Evolutionary conservation across 30 jellyfish, hydroid and myxozoan species (phyloP).

Genomic region (Nemopilema nomurai): DNA sequence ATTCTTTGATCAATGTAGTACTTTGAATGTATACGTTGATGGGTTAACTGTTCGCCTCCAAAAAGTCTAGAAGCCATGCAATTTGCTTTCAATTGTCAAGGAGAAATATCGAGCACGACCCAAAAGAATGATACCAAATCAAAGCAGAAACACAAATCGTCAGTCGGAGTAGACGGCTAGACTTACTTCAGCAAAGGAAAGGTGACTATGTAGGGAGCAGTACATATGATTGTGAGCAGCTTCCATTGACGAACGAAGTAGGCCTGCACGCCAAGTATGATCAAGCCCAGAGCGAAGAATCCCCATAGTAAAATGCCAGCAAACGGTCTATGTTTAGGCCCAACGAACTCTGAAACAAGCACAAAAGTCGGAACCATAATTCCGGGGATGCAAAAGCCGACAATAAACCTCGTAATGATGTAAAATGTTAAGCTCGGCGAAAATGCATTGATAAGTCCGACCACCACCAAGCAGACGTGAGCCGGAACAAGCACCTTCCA

Average conservation of each 20-base stretch:
- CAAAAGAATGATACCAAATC: too few relatives aligned
- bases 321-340: constrained; percentile 77
- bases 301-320: constrained; percentile 83
- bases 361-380: constrained; percentile 65
- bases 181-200: constrained; percentile 68
- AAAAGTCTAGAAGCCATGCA: too few relatives aligned
- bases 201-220: constrained; percentile 83
- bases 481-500: constrained; percentile 73
- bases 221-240: constrained; percentile 49
- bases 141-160: too few relatives aligned
- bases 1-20: too few relatives aligned
- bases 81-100: too few relatives aligned
- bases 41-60: too few relatives aligned
- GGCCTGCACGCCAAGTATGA: constrained; percentile 83
- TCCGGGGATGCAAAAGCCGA: constrained; percentile 90
- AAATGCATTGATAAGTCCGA: constrained; percentile 69
- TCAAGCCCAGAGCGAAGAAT: constrained; percentile 69
- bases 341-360: constrained; percentile 84
- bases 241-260: constrained; percentile 85
- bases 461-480: constrained; percentile 33
- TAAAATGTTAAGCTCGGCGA: constrained; percentile 67
- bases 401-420: constrained; percentile 48
- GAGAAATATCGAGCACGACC: too few relatives aligned
- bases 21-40: too few relatives aligned
- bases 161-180: too few relatives aligned